phyloP scores from a whole-genome alignment of 1,140 invertebrate genomes.

The Homarus americanus region DNA sequence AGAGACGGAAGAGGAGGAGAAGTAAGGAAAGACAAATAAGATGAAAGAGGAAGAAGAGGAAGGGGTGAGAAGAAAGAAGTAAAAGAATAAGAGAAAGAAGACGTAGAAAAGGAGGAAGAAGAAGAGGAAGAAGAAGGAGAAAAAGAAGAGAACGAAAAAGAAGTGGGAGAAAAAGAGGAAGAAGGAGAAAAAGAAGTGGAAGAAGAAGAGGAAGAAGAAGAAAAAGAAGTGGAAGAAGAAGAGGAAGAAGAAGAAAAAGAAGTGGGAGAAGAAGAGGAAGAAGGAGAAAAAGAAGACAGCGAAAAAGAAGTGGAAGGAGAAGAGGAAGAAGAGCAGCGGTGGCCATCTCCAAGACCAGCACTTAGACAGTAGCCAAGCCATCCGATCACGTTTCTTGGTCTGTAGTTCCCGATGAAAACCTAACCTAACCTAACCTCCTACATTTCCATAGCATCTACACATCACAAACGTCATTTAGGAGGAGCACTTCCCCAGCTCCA shows the following conservation, averaged over 20 bases:
- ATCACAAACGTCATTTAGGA: constrained; percentile 61
- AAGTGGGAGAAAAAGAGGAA: background rate
- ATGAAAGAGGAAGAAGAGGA: too few species aligned
- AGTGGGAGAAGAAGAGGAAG: too few species aligned
- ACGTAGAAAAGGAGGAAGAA: too few species aligned
- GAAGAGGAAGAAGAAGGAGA: too few species aligned
- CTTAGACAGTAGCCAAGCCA: too few species aligned
- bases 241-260: background rate
- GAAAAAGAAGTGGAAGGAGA: background rate
- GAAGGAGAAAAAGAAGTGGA: background rate
- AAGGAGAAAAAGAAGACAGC: too few species aligned
- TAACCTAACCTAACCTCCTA: constrained; percentile 49
- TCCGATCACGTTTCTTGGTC: background rate
- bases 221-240: background rate
- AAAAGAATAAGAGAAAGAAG: too few species aligned
- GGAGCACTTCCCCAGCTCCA: constrained; percentile 45
- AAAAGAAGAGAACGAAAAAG: too few species aligned
- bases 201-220: background rate
- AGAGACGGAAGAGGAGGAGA: too few species aligned
- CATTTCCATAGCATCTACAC: constrained; percentile 63
- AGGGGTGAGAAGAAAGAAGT: too few species aligned
- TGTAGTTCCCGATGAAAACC: constrained; percentile 39
- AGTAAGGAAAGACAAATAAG: too few species aligned
- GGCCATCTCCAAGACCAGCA: too few species aligned
- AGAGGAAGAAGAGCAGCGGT: background rate